phyloP scores from a whole-genome alignment of 30 jellyfish, hydroid and myxozoan species.

The Euphysa ruthae region DNA sequence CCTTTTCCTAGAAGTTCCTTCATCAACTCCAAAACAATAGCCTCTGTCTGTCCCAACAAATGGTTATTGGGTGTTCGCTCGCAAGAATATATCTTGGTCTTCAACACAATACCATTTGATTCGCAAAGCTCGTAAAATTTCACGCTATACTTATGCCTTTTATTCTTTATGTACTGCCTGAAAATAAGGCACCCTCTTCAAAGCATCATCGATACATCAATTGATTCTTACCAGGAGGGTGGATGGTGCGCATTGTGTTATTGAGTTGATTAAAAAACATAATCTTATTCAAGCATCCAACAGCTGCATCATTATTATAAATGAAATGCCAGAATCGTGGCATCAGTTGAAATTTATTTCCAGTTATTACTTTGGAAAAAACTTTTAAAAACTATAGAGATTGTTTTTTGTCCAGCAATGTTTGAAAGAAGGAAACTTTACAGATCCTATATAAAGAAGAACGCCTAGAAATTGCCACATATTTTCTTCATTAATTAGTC shows the following conservation, averaged over 20 bases:
- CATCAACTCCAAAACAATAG: constrained; percentile 12
- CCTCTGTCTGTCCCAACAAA: constrained; percentile 16
- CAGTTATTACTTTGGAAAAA: background rate
- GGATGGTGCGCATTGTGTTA: background rate
- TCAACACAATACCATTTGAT: constrained; percentile 5
- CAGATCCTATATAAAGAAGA: too few relatives aligned
- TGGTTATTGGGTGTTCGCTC: constrained; percentile 1
- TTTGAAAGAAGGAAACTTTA: too few relatives aligned
- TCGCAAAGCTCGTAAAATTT: constrained; percentile 19
- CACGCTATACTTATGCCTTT: constrained; percentile 28
- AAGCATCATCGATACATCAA: constrained; percentile 31
- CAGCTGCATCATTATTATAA: constrained; percentile 2
- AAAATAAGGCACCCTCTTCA: constrained; percentile 23
- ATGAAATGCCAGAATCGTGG: constrained; percentile 20
- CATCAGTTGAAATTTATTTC: constrained; percentile 15
- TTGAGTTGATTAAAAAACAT: constrained; percentile 7
- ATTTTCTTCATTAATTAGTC: too few relatives aligned
- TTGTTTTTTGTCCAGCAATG: constrained; percentile 25
- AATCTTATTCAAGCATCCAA: constrained; percentile 20
- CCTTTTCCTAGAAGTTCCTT: constrained; percentile 14
- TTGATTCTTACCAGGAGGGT: constrained; percentile 2
- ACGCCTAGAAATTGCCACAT: too few relatives aligned
- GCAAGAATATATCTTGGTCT: constrained; percentile 5
- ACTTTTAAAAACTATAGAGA: background rate
- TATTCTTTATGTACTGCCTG: constrained; percentile 24